Base-by-base conservation (phyloP, 2,888 invertebrate genomes). In the Odontomyia ornata region DNA sequence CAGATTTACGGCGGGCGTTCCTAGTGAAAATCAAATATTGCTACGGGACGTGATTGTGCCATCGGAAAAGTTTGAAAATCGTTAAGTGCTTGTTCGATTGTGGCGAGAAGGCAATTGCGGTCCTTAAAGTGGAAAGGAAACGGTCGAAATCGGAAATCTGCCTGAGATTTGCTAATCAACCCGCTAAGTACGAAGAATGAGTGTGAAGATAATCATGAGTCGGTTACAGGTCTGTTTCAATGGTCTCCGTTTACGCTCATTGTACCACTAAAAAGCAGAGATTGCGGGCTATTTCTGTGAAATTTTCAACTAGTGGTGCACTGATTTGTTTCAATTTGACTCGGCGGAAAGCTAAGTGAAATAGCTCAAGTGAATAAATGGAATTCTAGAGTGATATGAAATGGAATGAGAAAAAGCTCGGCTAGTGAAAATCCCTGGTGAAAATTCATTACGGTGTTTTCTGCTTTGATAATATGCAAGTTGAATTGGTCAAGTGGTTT, bases 1-100 rank as follows among this genome's bases (percentile, higher is more conserved):
- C 9, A 5, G 25, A 25, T 62, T 62, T 69, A 21, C 46, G 56
- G 60, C 57, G 73, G 71, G 71, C 56, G 71, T 72, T 52, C n/a
- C n/a, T 21, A 72, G 28, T 72, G 73, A 43, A 73, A 73, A 36
- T 60, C 25, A 73, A 73, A 30, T 30, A 15, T 69, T 47, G 5
- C 23, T 18, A 9, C n/a, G 11, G 15, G 21, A 43, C 11, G 47
- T 15, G 25, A 47, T 21, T 27, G 25, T 46, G 36, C 9, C 69
- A 46, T 23, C 25, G 27, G 1, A 47, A 69, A 30, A 9, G 18
- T 52, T 25, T 21, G 64, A 64, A 15, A 18, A 64, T 64, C 13
- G 15, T 64, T 30, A 28, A 9, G n/a, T 28, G 18, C 0, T 25
- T 7, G n/a, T 11, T 64, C 23, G 27, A 52, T 64, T 13, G 9